A percentile compares a stretch with the other conserved stretches of the same genome.
Conservation (phyloP, 2,797 vertebrate genomes). For the Coccyzus lansbergi region DNA sequence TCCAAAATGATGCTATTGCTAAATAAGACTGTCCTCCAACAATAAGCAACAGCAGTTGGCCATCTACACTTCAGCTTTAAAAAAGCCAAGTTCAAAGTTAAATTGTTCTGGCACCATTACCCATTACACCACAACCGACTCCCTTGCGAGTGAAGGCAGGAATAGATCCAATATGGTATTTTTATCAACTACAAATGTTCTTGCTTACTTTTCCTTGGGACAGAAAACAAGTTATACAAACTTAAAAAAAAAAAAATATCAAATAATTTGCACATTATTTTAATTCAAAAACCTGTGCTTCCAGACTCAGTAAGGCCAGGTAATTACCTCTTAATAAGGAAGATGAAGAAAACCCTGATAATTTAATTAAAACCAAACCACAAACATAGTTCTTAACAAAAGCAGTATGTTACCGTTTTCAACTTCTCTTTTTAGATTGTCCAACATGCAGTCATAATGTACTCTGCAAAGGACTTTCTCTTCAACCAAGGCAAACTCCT, state of each 20-base stretch:
- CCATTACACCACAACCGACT: background rate
- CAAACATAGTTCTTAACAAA: background rate
- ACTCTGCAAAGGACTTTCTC: constrained; percentile 93
- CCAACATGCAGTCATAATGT: constrained; percentile 95
- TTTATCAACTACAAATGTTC: background rate
- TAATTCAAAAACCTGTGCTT: background rate
- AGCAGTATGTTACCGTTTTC: constrained; percentile 86
- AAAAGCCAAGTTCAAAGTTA: background rate
- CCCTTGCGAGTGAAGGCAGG: background rate
- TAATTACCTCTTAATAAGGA: background rate
- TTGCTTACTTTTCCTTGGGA: background rate
- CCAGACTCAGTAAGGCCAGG: background rate
- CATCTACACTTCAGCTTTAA: background rate
- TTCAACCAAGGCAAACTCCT: constrained; percentile 95
- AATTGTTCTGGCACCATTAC: background rate
- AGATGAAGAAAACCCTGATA: background rate
- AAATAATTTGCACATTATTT: background rate
- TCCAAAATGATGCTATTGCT: background rate
- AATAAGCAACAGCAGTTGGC: background rate
- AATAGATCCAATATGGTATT: background rate
- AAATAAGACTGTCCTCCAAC: background rate
- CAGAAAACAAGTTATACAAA: background rate
- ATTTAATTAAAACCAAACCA: background rate
- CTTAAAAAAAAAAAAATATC: background rate
- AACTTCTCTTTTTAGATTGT: constrained; percentile 92